phyloP scores from a whole-genome alignment of 2,888 invertebrate genomes.

The Oeneis ivallda region DNA sequence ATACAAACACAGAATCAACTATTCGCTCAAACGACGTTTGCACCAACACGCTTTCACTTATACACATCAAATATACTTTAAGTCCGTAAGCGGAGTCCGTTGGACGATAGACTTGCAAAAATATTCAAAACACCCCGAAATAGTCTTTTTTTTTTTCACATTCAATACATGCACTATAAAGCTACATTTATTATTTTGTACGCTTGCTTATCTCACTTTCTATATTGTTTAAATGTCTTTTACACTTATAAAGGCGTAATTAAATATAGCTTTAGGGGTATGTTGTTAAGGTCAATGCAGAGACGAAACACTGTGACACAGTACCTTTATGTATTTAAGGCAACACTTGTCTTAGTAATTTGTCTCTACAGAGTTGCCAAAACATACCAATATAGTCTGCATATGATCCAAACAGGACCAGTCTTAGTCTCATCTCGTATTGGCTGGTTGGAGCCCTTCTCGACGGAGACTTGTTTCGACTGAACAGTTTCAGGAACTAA shows the following conservation, averaged over 20 bases:
- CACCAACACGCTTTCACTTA: slow-evolving; percentile 44
- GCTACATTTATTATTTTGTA: slow-evolving; percentile 25
- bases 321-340: background rate
- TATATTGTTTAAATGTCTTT: slow-evolving; percentile 21
- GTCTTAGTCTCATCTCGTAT: background rate
- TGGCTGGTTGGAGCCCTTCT: background rate
- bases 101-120: slow-evolving; percentile 29
- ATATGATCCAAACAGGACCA: background rate
- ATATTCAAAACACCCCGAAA: slow-evolving; percentile 28
- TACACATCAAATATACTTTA: slow-evolving; percentile 30
- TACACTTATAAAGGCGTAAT: slow-evolving; percentile 20
- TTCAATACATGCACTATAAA: slow-evolving; percentile 24
- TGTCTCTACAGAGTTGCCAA: background rate
- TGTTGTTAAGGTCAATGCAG: background rate
- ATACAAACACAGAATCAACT: slow-evolving; percentile 75
- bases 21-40: slow-evolving; percentile 59
- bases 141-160: slow-evolving; percentile 16
- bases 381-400: slow-evolving; percentile 3
- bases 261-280: slow-evolving; percentile 20
- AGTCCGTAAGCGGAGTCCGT: slow-evolving; percentile 36
- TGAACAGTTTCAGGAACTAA: slow-evolving; percentile 15
- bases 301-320: background rate
- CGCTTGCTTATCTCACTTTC: slow-evolving; percentile 15
- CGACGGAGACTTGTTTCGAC: background rate
- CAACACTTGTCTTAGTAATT: background rate